Evolutionary conservation across 2,113 vertebrate genomes (phyloP).

Genomic region (Bungarus multicinctus): DNA sequence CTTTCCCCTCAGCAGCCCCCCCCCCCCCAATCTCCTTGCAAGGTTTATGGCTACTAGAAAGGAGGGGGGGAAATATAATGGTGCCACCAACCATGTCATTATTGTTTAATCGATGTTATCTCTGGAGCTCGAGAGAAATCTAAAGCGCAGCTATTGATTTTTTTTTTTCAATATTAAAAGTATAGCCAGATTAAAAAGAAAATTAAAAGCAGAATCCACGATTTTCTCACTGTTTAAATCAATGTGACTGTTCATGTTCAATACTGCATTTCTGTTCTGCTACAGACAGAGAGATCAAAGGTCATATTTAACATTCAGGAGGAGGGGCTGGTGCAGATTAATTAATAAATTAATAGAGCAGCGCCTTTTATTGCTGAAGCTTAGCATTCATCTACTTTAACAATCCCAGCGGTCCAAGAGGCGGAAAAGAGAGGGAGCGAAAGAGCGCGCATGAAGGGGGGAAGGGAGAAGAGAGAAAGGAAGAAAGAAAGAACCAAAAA

Average conservation of each 20-base stretch:
- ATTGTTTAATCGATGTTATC: conserved; percentile 91
- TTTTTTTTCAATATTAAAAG: conserved; percentile 37
- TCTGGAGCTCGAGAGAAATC: conserved; percentile 82
- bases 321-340: conserved; percentile 80
- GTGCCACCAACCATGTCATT: conserved; percentile 84
- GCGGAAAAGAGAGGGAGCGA: conserved; percentile 29
- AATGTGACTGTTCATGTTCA: conserved; percentile 67
- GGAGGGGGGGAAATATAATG: conserved; percentile 64
- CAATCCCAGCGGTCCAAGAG: conserved; percentile 61
- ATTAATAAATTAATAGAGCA: conserved; percentile 80
- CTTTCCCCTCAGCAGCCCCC: neutral
- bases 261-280: conserved; percentile 75
- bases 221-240: conserved; percentile 56
- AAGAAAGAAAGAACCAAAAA: conserved; percentile 54
- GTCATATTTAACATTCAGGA: conserved; percentile 85
- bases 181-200: conserved; percentile 53
- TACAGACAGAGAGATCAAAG: conserved; percentile 87
- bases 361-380: conserved; percentile 67
- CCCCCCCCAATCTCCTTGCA: conserved; percentile 32
- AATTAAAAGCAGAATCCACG: conserved; percentile 52
- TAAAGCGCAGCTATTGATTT: conserved; percentile 76
- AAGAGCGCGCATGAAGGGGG: conserved; percentile 10
- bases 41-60: conserved; percentile 68
- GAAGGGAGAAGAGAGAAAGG: neutral
- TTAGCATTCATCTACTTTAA: conserved; percentile 74